phyloP scores from a whole-genome alignment of 2,797 vertebrate species.

The Gila robusta region DNA sequence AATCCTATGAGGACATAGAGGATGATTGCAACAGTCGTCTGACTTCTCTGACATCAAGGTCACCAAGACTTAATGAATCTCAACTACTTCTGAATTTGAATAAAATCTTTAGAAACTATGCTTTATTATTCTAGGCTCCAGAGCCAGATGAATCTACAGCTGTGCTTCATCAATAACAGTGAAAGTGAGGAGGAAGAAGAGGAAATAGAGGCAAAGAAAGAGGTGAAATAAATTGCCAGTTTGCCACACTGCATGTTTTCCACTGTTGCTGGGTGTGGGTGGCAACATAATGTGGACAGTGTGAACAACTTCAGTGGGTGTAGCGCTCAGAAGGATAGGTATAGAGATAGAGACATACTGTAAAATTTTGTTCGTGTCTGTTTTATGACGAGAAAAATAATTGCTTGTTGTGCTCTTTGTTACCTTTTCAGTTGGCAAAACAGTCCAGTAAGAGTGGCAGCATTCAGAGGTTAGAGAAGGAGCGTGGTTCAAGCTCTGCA shows the following conservation, averaged over 20 bases:
- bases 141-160: slow-evolving; percentile 80
- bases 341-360: not conserved
- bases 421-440: slow-evolving; percentile 43
- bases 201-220: slow-evolving; percentile 56
- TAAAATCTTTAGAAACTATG: not conserved
- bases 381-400: not conserved
- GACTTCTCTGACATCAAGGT: slow-evolving; percentile 79
- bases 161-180: slow-evolving; percentile 84
- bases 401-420: not conserved
- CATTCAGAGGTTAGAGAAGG: slow-evolving; percentile 46
- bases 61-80: not conserved
- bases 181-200: slow-evolving; percentile 81
- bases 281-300: not conserved
- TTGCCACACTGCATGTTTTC: not conserved
- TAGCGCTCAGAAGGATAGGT: not conserved
- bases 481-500: slow-evolving; percentile 47
- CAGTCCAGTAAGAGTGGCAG: slow-evolving; percentile 44
- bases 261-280: not conserved
- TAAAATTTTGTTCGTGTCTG: not conserved
- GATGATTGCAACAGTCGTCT: slow-evolving; percentile 77
- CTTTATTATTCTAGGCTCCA: slow-evolving; percentile 68
- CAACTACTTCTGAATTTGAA: slow-evolving; percentile 3
- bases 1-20: slow-evolving; percentile 74
- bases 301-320: not conserved
- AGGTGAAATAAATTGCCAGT: slow-evolving; percentile 63